These are phyloP conservation scores for Aspidapion aeneum DNA, from an alignment of 2,888 invertebrate genomes.

Conservation along the genomic window DNA sequence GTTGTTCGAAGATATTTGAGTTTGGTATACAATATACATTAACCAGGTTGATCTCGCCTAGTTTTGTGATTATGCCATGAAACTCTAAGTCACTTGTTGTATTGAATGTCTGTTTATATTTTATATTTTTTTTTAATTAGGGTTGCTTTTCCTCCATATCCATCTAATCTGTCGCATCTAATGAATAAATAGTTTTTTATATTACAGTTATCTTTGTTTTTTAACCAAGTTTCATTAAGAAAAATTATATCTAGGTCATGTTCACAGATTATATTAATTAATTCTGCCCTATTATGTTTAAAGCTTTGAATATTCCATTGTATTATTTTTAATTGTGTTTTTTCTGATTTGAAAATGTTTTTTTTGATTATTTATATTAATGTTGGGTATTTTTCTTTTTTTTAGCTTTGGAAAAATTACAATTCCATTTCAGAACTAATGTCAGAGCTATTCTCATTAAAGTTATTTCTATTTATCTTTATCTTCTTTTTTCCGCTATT, in stretches of 20 bases:
- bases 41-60: neutral
- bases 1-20: neutral
- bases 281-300: neutral
- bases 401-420: no score
- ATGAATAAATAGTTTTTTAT: neutral
- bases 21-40: neutral
- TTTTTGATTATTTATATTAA: no score
- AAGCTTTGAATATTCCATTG: neutral
- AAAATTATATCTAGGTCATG: neutral
- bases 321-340: neutral
- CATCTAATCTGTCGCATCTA: neutral
- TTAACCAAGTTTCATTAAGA: neutral
- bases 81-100: neutral
- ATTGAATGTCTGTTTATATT: no score
- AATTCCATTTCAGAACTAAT: no score
- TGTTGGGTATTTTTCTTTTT: no score
- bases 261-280: neutral
- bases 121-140: neutral
- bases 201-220: neutral
- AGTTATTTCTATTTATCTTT: no score
- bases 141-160: neutral
- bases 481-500: no score
- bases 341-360: no score
- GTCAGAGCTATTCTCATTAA: no score
- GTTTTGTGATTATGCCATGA: neutral